Conservation (phyloP, 2,888 invertebrate species). For the Dicyrtomina minuta region DNA sequence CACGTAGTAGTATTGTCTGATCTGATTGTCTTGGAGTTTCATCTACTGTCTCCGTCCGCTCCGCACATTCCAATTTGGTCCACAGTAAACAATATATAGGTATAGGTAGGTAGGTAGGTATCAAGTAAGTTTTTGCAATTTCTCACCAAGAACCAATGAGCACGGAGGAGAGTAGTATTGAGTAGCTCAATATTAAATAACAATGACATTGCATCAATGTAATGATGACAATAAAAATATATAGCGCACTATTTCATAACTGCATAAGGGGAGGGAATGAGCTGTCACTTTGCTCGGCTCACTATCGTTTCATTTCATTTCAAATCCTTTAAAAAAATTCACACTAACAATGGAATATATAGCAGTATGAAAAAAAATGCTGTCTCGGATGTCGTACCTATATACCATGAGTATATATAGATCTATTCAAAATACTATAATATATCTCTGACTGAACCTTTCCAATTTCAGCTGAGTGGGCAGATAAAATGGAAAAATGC, state of each 20-base stretch:
- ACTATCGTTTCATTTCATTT: not conserved
- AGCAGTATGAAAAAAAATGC: not conserved
- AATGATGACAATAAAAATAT: constrained; percentile 22
- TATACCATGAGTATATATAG: no score
- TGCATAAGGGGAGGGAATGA: not conserved
- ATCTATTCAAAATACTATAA: no score
- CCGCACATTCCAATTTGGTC: no score
- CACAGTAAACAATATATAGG: constrained; percentile 6
- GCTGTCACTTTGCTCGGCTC: constrained; percentile 1
- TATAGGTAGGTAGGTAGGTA: no score
- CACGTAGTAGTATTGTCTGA: no score
- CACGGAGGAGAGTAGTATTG: no score
- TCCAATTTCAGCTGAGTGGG: no score
- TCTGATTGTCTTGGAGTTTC: no score
- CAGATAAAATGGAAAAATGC: no score
- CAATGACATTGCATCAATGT: constrained; percentile 20
- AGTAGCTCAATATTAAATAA: not conserved
- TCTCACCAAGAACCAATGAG: not conserved
- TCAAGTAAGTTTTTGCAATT: constrained; percentile 4
- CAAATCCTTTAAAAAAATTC: constrained; percentile 4
- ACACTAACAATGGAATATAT: constrained; percentile 7
- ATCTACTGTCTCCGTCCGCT: no score
- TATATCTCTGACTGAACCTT: no score
- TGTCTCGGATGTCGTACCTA: not conserved
- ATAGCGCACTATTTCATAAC: constrained; percentile 16